phyloP scores from a whole-genome alignment of 2,797 vertebrate species.

The Mormyrops attenuatus region DNA sequence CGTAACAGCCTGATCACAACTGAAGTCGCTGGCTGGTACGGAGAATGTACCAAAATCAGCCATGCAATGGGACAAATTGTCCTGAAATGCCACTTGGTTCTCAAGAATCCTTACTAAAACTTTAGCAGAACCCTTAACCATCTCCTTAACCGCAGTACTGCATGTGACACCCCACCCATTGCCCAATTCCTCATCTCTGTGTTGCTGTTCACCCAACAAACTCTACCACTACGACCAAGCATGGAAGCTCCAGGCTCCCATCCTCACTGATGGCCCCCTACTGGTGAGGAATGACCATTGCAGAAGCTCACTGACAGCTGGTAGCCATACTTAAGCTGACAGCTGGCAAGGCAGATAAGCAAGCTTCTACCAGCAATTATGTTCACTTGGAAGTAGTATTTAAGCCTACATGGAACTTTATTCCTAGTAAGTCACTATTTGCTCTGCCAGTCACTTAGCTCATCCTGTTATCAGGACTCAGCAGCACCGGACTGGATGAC shows the following conservation, averaged over 20 bases:
- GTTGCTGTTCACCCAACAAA: neutral
- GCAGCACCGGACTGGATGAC: neutral
- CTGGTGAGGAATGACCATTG: neutral
- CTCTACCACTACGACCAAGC: neutral
- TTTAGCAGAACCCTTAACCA: neutral
- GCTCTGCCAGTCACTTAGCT: neutral
- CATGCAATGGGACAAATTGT: neutral
- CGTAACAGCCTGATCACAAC: neutral
- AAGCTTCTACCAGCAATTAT: neutral
- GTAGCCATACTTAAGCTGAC: neutral
- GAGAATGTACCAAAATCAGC: neutral
- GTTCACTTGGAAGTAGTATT: neutral
- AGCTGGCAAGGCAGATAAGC: neutral
- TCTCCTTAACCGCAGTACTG: neutral
- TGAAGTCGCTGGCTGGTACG: neutral
- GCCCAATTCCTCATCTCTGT: neutral
- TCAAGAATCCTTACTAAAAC: neutral
- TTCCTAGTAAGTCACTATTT: neutral
- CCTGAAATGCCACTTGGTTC: neutral
- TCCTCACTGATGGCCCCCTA: neutral
- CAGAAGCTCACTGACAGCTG: neutral
- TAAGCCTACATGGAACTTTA: neutral
- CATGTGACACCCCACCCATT: neutral
- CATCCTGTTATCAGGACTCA: neutral
- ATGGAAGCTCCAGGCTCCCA: neutral